Evolutionary conservation across 2,113 vertebrate genomes (phyloP).

Genomic region (Gobiocypris rarus): DNA sequence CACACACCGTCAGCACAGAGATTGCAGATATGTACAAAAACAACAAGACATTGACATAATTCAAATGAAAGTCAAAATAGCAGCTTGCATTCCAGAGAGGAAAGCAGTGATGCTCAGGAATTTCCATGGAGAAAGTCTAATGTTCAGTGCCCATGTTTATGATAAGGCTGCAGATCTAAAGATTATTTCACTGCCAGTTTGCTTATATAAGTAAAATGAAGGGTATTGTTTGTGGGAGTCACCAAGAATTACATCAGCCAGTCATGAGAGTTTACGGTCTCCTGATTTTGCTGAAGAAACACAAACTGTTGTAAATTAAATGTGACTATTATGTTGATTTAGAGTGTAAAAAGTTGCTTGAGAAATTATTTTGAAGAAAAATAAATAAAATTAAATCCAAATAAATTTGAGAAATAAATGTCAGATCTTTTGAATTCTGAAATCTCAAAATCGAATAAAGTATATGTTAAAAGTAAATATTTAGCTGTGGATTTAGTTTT

Average conservation of each 20-base stretch:
- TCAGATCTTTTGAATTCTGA: too few relatives aligned
- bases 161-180: neutral
- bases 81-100: conserved; percentile 23
- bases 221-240: neutral
- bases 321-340: too few relatives aligned
- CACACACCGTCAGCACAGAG: conserved; percentile 51
- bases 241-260: neutral
- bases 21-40: conserved; percentile 61
- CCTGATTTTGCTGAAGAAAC: too few relatives aligned
- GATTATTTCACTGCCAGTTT: neutral
- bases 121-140: neutral
- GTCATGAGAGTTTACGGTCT: neutral
- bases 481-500: too few relatives aligned
- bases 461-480: too few relatives aligned
- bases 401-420: too few relatives aligned
- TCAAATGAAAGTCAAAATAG: neutral
- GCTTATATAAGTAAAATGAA: neutral
- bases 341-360: too few relatives aligned
- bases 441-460: too few relatives aligned
- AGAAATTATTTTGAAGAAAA: too few relatives aligned
- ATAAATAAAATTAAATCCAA: too few relatives aligned
- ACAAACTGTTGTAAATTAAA: too few relatives aligned
- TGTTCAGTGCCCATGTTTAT: neutral
- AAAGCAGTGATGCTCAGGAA: neutral
- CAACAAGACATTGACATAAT: neutral